Conservation (phyloP, 2,113 vertebrate species). For the Bufo bufo region DNA sequence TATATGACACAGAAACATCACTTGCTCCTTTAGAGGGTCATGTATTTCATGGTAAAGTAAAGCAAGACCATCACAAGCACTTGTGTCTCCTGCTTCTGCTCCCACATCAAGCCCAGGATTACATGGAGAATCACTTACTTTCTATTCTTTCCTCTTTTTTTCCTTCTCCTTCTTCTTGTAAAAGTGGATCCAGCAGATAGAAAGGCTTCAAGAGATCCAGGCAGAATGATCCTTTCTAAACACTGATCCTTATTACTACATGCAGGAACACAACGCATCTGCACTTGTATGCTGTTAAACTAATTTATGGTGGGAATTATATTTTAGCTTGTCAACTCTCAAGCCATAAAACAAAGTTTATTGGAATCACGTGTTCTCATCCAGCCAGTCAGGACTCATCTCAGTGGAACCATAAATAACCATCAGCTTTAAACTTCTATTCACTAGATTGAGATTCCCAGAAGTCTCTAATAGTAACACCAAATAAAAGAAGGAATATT, state of each 20-base stretch:
- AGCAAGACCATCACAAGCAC: constrained; percentile 7
- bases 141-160: constrained; percentile 53
- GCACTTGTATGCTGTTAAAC: constrained; percentile 92
- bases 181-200: constrained; percentile 64
- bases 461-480: constrained; percentile 56
- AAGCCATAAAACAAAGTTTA: constrained; percentile 99
- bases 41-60: constrained; percentile 6
- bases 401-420: constrained; percentile 96
- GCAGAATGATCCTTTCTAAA: constrained; percentile 73
- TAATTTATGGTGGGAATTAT: constrained; percentile 99
- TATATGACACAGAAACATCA: not conserved
- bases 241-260: constrained; percentile 80
- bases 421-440: constrained; percentile 93
- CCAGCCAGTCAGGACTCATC: constrained; percentile 96
- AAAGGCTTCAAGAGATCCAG: constrained; percentile 70
- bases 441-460: constrained; percentile 79
- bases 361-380: constrained; percentile 98
- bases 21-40: not conserved
- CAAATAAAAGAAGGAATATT: constrained; percentile 34
- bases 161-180: constrained; percentile 61
- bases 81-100: constrained; percentile 38
- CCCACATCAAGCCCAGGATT: constrained; percentile 28
- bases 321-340: constrained; percentile 99
- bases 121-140: constrained; percentile 79
- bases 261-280: constrained; percentile 90